Conservation (phyloP, 2,113 vertebrate genomes). For the Carassius gibelio region DNA sequence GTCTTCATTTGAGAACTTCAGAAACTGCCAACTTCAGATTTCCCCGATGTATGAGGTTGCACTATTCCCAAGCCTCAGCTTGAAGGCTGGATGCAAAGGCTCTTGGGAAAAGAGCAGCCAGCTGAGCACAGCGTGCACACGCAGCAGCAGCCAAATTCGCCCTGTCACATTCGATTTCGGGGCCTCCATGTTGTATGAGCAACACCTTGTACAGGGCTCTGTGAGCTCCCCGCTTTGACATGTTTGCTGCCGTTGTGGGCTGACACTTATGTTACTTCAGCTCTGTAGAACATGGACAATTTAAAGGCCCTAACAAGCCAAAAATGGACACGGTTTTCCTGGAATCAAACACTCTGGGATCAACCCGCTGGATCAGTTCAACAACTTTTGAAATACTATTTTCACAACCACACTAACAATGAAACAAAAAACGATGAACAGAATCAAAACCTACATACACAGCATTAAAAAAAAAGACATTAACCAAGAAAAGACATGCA, state of each 20-base stretch:
- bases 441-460: neutral
- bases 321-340: conserved; percentile 6
- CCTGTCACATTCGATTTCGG: conserved; percentile 76
- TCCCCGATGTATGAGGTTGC: conserved; percentile 25
- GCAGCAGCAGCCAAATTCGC: conserved; percentile 72
- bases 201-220: conserved; percentile 70
- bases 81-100: conserved; percentile 62
- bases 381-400: neutral
- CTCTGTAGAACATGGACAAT: conserved; percentile 75
- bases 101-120: conserved; percentile 54
- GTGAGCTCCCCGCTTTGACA: conserved; percentile 62
- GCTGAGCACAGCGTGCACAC: conserved; percentile 47
- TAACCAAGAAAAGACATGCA: neutral
- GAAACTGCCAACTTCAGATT: conserved; percentile 16
- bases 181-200: conserved; percentile 71
- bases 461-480: neutral
- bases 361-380: neutral
- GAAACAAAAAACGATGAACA: neutral
- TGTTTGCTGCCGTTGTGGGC: conserved; percentile 40
- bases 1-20: conserved; percentile 23
- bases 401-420: neutral
- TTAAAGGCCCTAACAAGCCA: conserved; percentile 28
- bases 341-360: neutral
- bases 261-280: conserved; percentile 73
- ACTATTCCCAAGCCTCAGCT: conserved; percentile 61